phyloP scores from a whole-genome alignment of 2,888 invertebrate species.

The Metellina segmentata region DNA sequence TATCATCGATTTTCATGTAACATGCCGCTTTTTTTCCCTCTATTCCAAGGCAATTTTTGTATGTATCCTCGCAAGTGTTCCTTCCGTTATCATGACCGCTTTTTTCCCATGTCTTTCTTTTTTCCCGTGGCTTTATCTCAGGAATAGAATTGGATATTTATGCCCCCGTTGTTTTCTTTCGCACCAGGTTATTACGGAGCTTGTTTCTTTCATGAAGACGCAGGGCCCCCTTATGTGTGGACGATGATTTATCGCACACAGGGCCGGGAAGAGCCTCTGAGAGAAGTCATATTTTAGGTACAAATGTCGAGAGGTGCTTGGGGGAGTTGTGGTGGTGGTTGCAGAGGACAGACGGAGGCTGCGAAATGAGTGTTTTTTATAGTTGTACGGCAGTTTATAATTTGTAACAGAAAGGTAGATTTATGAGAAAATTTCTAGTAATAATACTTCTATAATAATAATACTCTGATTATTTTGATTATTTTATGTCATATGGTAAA shows the following conservation, averaged over 20 bases:
- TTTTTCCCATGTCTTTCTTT: conserved; percentile 22
- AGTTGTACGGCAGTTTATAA: too few relatives aligned
- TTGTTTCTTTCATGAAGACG: conserved; percentile 71
- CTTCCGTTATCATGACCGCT: conserved; percentile 54
- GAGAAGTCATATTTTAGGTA: conserved; percentile 48
- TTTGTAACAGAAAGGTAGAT: too few relatives aligned
- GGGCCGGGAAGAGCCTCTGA: conserved; percentile 4
- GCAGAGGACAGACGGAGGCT: background rate
- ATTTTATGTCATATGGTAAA: too few relatives aligned
- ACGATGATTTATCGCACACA: conserved; percentile 51
- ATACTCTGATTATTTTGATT: too few relatives aligned
- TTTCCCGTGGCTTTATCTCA: conserved; percentile 36
- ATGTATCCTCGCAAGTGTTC: conserved; percentile 46
- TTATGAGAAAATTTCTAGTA: too few relatives aligned
- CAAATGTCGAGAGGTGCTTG: conserved; percentile 3
- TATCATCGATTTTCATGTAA: conserved; percentile 68
- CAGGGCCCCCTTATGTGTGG: conserved; percentile 6
- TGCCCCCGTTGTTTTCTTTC: conserved; percentile 58
- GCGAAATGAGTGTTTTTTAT: too few relatives aligned
- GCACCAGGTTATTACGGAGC: conserved; percentile 52
- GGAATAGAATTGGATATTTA: conserved; percentile 71
- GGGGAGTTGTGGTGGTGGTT: conserved; percentile 4
- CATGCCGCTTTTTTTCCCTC: conserved; percentile 24
- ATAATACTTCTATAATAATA: too few relatives aligned
- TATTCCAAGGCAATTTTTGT: conserved; percentile 53